Base-by-base conservation (phyloP, 2,113 vertebrate genomes). In the Edolisoma coerulescens region DNA sequence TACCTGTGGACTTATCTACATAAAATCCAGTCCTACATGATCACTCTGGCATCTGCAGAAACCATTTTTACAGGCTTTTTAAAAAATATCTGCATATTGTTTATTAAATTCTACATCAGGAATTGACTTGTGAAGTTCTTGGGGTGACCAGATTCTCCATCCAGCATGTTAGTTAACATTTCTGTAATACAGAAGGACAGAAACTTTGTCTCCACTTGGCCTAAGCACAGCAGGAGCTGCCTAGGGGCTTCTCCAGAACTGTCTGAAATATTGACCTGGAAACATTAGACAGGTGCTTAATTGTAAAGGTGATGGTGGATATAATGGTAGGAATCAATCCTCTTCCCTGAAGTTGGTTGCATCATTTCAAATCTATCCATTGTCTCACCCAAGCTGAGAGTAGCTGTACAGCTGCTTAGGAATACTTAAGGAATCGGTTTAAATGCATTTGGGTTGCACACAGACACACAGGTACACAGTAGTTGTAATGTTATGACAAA, bases 1-100 rank as follows among this genome's bases (percentile, higher is more conserved):
- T 19, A 33, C 11, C 3, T 68, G 6, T 7, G 42, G 6, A 39
- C 4, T 41, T 63, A 17, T 6, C 16, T 63, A 6, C 1, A 0
- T 54, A 47, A 37, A 86, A 64, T 33, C 0, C 8, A n/a, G 35
- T 89, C 28, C 22, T 53, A n/a, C 2, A 1, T 42, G 39, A 70
- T 23, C 12, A 42, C 5, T 42, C 16, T 11, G 35, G 16, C 7
- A 37, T 50, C 35, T 54, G 16, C 14, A 74, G 27, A 77, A 75
- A 44, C 1, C 10, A 30, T 45, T 74, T 93, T 16, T 68, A 27
- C 21, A 54, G 8, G 4, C 2, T 63, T 30, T 30, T 59, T 70
- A 10, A 50, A 69, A 64, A 64, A 20, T 30, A 30, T 60, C 9
- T 59, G 3, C 5, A 12, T 52, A 15, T 13, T 56, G 7, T 23